Evolutionary conservation across 2,888 invertebrate species (phyloP), one percentile per base, ranked within the genome.

Genomic region (Heliconius aoede): DNA sequence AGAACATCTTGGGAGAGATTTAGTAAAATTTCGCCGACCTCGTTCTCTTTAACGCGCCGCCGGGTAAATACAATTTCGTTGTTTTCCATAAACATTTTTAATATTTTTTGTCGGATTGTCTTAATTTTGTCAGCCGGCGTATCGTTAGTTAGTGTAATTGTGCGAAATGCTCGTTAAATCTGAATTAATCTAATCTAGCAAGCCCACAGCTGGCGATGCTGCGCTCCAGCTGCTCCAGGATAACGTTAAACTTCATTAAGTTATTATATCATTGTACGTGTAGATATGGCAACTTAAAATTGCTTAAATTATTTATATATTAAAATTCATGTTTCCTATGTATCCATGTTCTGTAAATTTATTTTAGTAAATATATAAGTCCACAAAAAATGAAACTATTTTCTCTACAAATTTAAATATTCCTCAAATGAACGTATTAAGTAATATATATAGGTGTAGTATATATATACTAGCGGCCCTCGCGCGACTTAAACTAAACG

Each of bases 11-110:
- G 89, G 87, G 88, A 84, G 84, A 84, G 84, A 83, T 85, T 84
- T 93, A 93, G 88, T 90, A 92, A 91, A 91, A 91, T 92, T 91
- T 88, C 88, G 82, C 85, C 84, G 85, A 84, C 83, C 85, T 84
- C 85, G 86, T 85, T 87, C 86, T n/a, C 86, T 88, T 88, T 87
- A 88, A 89, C 83, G 82, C 76, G 83, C 80, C 80, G 78, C 79
- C 83, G 83, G 83, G 84, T 84, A 83, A 85, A 83, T 84, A 86
- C 89, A 85, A 87, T 87, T n/a, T 86, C 86, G 84, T 84, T 85
- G 60, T 84, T 83, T 83, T 80, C 82, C 81, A 77, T 79, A 79
- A 73, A 73, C 32, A 68, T 72, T 40, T 60, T 28, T n/a, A n/a
- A 55, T 76, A 55, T 55, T 74, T 75, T 73, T 46, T 24, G 7